These are phyloP conservation scores for Scolopax rusticola DNA, from an alignment of 2,797 vertebrate genomes.

Conservation along the genomic window DNA sequence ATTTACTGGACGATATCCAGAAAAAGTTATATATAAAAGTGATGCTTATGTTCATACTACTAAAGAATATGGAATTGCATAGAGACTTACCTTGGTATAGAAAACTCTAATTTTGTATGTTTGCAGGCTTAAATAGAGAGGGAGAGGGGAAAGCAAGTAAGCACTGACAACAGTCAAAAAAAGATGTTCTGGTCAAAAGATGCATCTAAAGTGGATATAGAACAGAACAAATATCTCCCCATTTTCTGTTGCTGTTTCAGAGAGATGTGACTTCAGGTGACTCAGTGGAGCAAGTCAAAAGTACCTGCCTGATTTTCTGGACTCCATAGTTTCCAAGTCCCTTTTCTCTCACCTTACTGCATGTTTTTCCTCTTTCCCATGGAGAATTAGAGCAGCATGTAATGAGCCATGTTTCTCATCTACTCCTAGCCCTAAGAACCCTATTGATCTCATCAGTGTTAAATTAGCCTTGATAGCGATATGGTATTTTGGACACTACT, in stretches of 20 bases:
- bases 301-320: neutral
- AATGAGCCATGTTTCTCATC: slow-evolving; percentile 26
- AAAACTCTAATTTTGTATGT: neutral
- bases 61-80: neutral
- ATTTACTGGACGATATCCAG: neutral
- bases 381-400: neutral
- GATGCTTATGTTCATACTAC: neutral
- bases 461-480: slow-evolving; percentile 36
- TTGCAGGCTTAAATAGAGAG: neutral
- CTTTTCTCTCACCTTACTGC: neutral
- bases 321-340: neutral
- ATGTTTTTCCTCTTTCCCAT: neutral
- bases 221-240: neutral
- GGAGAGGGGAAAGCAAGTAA: neutral
- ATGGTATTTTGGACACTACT: neutral
- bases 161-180: neutral
- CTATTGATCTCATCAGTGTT: slow-evolving; percentile 48
- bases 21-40: neutral
- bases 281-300: neutral
- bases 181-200: neutral
- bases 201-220: fast-evolving
- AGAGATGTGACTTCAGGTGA: neutral
- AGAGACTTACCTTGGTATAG: neutral
- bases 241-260: neutral
- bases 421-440: slow-evolving; percentile 14